Conservation (phyloP, 2,888 invertebrate species). For the Limnephilus marmoratus region DNA sequence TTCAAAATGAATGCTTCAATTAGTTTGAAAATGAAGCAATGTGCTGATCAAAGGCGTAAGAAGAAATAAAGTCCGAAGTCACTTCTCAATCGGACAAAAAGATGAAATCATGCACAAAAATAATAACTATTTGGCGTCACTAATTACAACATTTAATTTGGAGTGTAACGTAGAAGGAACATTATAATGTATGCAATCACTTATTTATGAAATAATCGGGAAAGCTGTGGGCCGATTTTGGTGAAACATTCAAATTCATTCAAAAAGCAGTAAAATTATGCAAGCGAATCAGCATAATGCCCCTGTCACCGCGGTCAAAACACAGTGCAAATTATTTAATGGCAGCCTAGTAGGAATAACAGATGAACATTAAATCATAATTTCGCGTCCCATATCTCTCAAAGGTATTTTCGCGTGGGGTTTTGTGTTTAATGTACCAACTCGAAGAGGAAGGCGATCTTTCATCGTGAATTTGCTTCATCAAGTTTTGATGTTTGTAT, state of each 20-base stretch:
- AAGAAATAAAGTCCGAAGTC: neutral
- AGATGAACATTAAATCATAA: neutral
- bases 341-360: neutral
- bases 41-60: neutral
- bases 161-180: neutral
- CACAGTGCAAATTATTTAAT: neutral
- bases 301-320: neutral
- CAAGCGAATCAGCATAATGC: neutral
- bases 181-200: neutral
- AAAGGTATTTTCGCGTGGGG: constrained; percentile 5
- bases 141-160: constrained; percentile 2
- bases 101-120: neutral
- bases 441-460: neutral
- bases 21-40: too few species aligned
- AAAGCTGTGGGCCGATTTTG: neutral
- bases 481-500: neutral
- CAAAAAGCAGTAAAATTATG: neutral
- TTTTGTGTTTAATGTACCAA: neutral
- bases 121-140: neutral
- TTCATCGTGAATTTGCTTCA: neutral
- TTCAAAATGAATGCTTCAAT: too few species aligned
- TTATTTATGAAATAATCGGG: neutral
- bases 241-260: neutral
- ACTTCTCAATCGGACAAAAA: neutral
- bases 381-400: neutral